Conservation (phyloP, 2,888 invertebrate species). For the Dorcus parallelipipedus region DNA sequence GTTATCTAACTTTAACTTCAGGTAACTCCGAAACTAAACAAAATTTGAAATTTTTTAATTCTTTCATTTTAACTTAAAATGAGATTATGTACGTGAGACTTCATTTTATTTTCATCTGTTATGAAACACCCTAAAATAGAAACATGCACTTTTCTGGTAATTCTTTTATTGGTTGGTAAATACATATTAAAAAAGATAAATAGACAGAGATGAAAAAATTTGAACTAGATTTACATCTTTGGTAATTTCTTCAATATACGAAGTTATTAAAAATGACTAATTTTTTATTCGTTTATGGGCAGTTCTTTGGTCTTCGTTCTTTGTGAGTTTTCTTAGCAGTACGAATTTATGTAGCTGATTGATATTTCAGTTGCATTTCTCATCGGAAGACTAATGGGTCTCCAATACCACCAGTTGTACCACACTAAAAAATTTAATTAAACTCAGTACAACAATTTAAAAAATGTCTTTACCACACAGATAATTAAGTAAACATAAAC, state of each 20-base stretch:
- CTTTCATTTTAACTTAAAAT: too few relatives aligned
- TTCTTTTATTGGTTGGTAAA: neutral
- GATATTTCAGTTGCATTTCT: conserved; percentile 59
- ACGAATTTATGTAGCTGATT: conserved; percentile 69
- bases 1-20: too few relatives aligned
- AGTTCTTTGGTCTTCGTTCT: conserved; percentile 16
- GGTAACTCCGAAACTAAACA: too few relatives aligned
- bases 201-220: neutral
- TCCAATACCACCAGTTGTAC: conserved; percentile 85
- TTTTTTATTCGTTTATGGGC: conserved; percentile 3
- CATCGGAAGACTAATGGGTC: conserved; percentile 63
- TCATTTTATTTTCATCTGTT: too few relatives aligned
- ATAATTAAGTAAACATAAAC: too few relatives aligned
- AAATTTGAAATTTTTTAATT: too few relatives aligned
- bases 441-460: neutral
- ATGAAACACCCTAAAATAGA: too few relatives aligned
- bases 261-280: neutral
- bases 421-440: conserved; percentile 61
- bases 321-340: conserved; percentile 54
- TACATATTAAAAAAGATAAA: neutral
- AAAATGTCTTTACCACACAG: neutral
- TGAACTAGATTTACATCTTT: neutral
- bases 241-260: neutral
- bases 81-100: too few relatives aligned
- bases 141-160: too few relatives aligned